Evolutionary conservation across 2,797 vertebrate species (phyloP).

Genomic region (Rhinogobio ventralis): DNA sequence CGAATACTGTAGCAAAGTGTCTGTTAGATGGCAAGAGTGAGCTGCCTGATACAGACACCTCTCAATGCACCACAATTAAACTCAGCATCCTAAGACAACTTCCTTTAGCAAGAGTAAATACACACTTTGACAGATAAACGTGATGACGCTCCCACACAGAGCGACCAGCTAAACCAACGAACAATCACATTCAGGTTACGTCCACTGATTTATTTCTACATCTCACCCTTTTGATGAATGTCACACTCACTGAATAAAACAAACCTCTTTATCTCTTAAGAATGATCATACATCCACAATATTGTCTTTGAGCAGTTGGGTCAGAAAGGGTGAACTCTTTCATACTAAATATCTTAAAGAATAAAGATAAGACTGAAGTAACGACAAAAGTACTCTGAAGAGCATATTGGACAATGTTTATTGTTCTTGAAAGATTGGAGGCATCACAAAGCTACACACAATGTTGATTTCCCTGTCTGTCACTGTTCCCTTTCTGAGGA

Average conservation of each 20-base stretch:
- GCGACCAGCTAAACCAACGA: constrained; percentile 36
- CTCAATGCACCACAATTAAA: not conserved
- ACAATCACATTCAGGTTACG: not conserved
- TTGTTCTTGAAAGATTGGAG: not conserved
- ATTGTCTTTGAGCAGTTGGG: not conserved
- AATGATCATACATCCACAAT: not conserved
- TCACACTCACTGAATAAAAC: constrained; percentile 23
- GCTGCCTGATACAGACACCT: not conserved
- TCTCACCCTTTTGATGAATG: constrained; percentile 48
- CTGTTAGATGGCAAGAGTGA: not conserved
- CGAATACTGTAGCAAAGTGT: constrained; percentile 14
- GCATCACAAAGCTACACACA: not conserved
- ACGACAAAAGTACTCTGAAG: not conserved
- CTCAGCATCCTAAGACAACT: not conserved
- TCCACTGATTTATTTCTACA: constrained; percentile 24
- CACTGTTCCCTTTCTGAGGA: not conserved
- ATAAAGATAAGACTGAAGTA: not conserved
- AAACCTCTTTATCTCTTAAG: constrained; percentile 1
- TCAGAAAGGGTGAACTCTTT: not conserved
- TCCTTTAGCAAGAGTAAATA: not conserved
- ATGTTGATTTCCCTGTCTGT: not conserved
- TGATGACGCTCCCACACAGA: not conserved
- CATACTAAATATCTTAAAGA: not conserved
- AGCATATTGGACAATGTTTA: not conserved
- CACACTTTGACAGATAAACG: constrained; percentile 27